Evolutionary conservation across 2,888 invertebrate genomes (phyloP).

Genomic region (Fissipunctia ypsillon): DNA sequence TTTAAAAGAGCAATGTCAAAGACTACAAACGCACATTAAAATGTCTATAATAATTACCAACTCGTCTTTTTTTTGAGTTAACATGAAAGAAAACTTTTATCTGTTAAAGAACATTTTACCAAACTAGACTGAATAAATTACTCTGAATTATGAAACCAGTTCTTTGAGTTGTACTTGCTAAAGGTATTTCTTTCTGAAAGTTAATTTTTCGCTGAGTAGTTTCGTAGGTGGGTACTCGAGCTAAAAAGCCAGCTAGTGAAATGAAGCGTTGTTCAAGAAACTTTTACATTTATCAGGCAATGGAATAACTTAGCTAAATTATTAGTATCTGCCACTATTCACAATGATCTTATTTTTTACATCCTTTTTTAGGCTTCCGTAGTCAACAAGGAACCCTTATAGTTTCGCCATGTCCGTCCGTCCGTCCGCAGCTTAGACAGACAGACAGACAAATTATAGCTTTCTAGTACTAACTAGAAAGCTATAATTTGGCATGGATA

Average conservation of each 20-base stretch:
- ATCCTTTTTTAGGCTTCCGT: not conserved
- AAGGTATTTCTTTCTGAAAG: slow-evolving; percentile 25
- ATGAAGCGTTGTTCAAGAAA: slow-evolving; percentile 39
- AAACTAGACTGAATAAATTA: slow-evolving; percentile 19
- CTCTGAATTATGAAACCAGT: slow-evolving; percentile 13
- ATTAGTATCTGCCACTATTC: not conserved
- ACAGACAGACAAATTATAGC: too few relatives aligned
- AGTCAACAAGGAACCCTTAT: too few relatives aligned
- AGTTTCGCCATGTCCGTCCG: too few relatives aligned
- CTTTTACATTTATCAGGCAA: slow-evolving; percentile 36
- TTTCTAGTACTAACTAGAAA: too few relatives aligned
- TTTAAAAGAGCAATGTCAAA: not conserved
- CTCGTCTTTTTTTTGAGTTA: not conserved
- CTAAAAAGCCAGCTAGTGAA: slow-evolving; percentile 24
- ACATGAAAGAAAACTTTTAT: not conserved
- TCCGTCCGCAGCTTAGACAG: too few relatives aligned
- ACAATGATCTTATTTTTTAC: not conserved
- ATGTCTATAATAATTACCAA: not conserved
- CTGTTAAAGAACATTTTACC: not conserved
- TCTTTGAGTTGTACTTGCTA: not conserved
- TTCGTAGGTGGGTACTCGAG: not conserved
- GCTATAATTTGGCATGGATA: too few relatives aligned
- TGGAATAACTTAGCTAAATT: slow-evolving; percentile 30
- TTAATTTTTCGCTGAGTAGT: slow-evolving; percentile 12
- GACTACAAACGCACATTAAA: not conserved